These are phyloP conservation scores for Drosophila mojavensis DNA, from an alignment of 1,140 invertebrate species.

Conservation along the genomic window DNA sequence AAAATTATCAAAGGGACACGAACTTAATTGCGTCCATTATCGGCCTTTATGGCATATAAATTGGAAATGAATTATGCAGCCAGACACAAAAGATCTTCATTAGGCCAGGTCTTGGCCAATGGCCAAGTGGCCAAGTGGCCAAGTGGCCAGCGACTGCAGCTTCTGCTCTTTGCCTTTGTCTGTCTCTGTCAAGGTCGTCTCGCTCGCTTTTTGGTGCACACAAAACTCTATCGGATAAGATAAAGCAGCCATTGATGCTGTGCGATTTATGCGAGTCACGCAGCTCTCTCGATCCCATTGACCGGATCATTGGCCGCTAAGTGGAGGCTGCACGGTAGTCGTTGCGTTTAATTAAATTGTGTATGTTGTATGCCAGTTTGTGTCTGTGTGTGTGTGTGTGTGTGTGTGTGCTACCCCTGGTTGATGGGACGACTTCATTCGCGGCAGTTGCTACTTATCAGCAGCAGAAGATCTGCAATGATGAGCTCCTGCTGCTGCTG, in stretches of 20 bases:
- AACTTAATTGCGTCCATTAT: constrained; percentile 81
- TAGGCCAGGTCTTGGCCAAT: constrained; percentile 19
- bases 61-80: constrained; percentile 81
- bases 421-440: constrained; percentile 64
- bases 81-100: constrained; percentile 58
- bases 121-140: neutral
- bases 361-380: constrained; percentile 50
- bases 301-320: constrained; percentile 25
- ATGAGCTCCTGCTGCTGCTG: constrained; percentile 26
- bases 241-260: constrained; percentile 14
- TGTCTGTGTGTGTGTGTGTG: constrained; percentile 20
- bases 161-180: neutral
- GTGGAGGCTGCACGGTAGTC: constrained; percentile 59
- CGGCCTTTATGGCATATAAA: constrained; percentile 77
- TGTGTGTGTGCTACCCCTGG: neutral
- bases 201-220: neutral
- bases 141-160: neutral
- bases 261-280: constrained; percentile 49
- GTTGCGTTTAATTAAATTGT: constrained; percentile 78
- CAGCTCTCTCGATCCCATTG: neutral
- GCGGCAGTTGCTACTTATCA: constrained; percentile 54
- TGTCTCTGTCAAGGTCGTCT: constrained; percentile 45
- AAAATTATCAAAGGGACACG: constrained; percentile 82
- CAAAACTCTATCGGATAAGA: constrained; percentile 2
- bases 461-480: constrained; percentile 60